Conservation (phyloP, 2,797 vertebrate genomes). For the Cirrhinus molitorella region DNA sequence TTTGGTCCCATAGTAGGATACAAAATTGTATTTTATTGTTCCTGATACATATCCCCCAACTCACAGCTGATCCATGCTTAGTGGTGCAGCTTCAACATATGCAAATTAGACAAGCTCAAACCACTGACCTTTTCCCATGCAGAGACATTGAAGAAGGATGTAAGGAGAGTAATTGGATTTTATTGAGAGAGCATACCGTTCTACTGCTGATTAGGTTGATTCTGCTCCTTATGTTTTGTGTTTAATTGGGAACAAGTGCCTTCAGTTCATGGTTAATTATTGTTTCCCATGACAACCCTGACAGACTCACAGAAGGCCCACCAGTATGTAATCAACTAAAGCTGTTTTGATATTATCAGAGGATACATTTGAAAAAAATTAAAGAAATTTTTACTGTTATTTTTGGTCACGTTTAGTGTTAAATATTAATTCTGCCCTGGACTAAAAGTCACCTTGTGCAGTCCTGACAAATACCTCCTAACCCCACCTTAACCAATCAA, state of each 20-base stretch:
- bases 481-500: background rate
- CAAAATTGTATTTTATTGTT: background rate
- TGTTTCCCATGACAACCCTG: conserved; percentile 19
- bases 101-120: conserved; percentile 10
- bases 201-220: background rate
- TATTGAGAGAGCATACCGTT: background rate
- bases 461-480: background rate
- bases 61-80: background rate
- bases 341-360: background rate
- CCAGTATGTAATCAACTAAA: background rate
- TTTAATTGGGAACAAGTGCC: conserved; percentile 34
- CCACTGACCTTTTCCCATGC: conserved; percentile 9
- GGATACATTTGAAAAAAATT: background rate
- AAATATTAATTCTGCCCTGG: background rate
- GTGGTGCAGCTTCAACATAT: background rate
- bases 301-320: background rate
- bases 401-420: background rate
- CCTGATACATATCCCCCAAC: background rate
- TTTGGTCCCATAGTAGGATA: background rate
- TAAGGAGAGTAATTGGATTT: background rate
- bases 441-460: background rate
- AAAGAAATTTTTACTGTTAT: too few species aligned
- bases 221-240: background rate
- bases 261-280: background rate
- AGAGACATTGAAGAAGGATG: background rate